phyloP scores from a whole-genome alignment of 2,797 vertebrate genomes.

The Australoheros facetus region DNA sequence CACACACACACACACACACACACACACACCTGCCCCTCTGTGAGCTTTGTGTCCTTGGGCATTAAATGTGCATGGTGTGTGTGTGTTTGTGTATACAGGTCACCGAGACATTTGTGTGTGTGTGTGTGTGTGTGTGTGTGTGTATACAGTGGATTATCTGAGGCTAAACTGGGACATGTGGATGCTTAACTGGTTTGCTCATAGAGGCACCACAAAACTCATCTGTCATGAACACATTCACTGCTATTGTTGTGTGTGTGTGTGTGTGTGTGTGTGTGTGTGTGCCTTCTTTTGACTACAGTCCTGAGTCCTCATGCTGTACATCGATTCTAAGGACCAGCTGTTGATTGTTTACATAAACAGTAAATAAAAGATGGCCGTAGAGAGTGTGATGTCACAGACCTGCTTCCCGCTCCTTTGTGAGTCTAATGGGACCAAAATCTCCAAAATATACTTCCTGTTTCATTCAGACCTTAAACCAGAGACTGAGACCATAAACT shows the following conservation, averaged over 20 bases:
- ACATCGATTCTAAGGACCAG: too few relatives aligned
- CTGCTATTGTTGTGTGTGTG: slow-evolving; percentile 28
- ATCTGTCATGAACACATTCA: slow-evolving; percentile 37
- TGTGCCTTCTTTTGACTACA: too few relatives aligned
- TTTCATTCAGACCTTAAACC: background rate
- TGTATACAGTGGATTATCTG: slow-evolving; percentile 53
- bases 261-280: background rate
- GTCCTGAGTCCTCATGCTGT: too few relatives aligned
- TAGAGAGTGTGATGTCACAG: too few relatives aligned
- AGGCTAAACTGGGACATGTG: slow-evolving; percentile 56
- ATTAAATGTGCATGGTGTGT: background rate
- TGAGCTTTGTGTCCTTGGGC: too few relatives aligned
- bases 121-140: slow-evolving; percentile 3
- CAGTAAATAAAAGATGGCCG: too few relatives aligned
- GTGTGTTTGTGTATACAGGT: background rate
- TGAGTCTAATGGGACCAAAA: background rate
- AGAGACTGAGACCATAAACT: background rate
- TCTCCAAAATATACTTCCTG: background rate
- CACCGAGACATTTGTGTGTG: background rate
- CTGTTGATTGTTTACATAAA: too few relatives aligned
- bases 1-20: fast-evolving
- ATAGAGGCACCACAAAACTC: background rate
- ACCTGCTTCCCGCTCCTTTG: background rate
- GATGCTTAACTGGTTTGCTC: slow-evolving; percentile 41
- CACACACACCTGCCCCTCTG: background rate